These are phyloP conservation scores for Oceanodroma tethys DNA, from an alignment of 2,113 vertebrate genomes.

Conservation along the genomic window DNA sequence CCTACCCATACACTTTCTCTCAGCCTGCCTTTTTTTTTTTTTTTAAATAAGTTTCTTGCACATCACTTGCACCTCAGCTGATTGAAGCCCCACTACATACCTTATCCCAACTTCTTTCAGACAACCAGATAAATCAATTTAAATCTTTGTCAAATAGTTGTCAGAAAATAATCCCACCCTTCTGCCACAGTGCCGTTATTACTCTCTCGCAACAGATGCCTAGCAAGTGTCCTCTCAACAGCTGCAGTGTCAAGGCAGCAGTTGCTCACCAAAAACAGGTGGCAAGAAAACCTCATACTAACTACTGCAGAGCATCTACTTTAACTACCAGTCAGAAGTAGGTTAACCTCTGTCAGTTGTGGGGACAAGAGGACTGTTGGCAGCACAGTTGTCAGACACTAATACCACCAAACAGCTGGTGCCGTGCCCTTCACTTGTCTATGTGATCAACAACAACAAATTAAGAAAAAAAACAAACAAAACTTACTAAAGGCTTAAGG, in stretches of 20 bases:
- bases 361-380: not conserved
- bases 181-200: not conserved
- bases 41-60: not conserved
- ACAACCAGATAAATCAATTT: not conserved
- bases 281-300: not conserved
- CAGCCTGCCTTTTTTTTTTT: not conserved
- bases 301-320: not conserved
- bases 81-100: not conserved
- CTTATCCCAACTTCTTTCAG: not conserved
- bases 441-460: not conserved
- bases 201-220: not conserved
- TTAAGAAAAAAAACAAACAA: not conserved
- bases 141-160: not conserved
- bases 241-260: not conserved
- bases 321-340: not conserved
- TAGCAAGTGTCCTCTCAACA: not conserved
- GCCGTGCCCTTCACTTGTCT: not conserved
- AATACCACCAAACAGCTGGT: not conserved
- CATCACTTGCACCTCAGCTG: not conserved
- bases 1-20: not conserved
- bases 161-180: rapidly evolving
- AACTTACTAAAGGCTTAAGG: not conserved
- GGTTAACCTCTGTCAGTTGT: not conserved
- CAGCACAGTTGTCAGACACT: not conserved
- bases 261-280: not conserved